Percentiles rank a stretch among this genome's conserved stretches.
These are phyloP conservation scores for Zaprionus ghesquierei DNA, from an alignment of 1,140 invertebrate genomes.

Conservation along the genomic window DNA sequence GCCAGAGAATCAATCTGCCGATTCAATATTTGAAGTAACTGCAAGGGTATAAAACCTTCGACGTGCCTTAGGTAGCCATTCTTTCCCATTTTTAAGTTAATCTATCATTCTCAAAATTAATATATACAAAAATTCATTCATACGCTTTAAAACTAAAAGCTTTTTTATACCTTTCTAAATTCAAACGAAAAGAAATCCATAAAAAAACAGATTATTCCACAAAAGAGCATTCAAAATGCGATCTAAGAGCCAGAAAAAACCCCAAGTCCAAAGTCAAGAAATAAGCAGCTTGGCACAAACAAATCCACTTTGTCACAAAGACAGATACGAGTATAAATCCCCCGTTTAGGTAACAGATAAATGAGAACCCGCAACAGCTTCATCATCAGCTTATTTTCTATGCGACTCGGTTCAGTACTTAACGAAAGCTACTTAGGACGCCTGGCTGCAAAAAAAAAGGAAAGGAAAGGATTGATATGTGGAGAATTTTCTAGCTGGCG, in stretches of 20 bases:
- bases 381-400: not conserved
- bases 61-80: too few relatives aligned
- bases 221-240: not conserved
- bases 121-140: too few relatives aligned
- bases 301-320: not conserved
- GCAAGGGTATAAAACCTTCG: too few relatives aligned
- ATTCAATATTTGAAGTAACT: too few relatives aligned
- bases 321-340: not conserved
- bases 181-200: too few relatives aligned
- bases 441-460: not conserved
- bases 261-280: not conserved
- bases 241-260: not conserved
- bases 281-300: not conserved
- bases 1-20: too few relatives aligned
- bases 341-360: not conserved
- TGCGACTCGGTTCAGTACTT: not conserved
- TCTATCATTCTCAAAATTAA: too few relatives aligned
- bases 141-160: too few relatives aligned
- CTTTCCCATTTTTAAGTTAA: too few relatives aligned
- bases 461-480: conserved; percentile 57
- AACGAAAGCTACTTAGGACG: not conserved
- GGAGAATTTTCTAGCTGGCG: conserved; percentile 31
- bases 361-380: too few relatives aligned
- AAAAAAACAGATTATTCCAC: not conserved
- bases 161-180: too few relatives aligned